Base-by-base conservation (phyloP, 2,113 vertebrate species). In the Fregata magnificens region DNA sequence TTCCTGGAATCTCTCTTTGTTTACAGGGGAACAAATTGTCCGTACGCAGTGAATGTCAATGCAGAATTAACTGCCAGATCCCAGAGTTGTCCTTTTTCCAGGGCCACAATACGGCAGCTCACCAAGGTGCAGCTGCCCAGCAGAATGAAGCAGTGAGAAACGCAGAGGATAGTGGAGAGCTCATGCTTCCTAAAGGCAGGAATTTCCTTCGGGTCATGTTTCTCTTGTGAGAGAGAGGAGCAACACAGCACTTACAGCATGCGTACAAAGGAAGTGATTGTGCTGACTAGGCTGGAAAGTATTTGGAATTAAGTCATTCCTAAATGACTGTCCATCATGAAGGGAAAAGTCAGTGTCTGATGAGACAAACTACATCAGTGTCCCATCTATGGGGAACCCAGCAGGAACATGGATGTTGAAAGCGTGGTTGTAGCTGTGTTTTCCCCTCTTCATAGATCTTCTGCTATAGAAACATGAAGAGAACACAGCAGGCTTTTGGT, bases 41-140 rank as follows among this genome's bases (percentile, higher is more conserved):
- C 40, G 17, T 61, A 31, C 6, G 56, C 28, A 10, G 8, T n/a
- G 50, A 78, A 36, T 7, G 20, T 44, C 63, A 66, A 47, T 24
- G 42, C 8, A 66, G 36, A 86, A 73, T 73, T 47, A 78, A 42
- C 24, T 52, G 16, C 17, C 56, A 24, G 45, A 19, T 77, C 19
- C 45, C 10, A 16, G 34, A 36, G 15, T 4, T 76, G 10, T 55
- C 31, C 4, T 31, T 12, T 49, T 80, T 40, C 31, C 0, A 4
- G 31, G 7, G 7, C 17, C 32, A 19, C 15, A 42, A 4, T 6
- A 10, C 0, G 2, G 38, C 15, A 63, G 19, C n/a, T 77, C 61
- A 59, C 25, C 1, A 6, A 34, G 11, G 5, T 52, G 20, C 29
- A 70, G 67, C 29, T 86, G 14, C n/a, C 22, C 49, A 63, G 10